Base-by-base conservation (phyloP, 2,113 vertebrate genomes). In the Anhinga anhinga region DNA sequence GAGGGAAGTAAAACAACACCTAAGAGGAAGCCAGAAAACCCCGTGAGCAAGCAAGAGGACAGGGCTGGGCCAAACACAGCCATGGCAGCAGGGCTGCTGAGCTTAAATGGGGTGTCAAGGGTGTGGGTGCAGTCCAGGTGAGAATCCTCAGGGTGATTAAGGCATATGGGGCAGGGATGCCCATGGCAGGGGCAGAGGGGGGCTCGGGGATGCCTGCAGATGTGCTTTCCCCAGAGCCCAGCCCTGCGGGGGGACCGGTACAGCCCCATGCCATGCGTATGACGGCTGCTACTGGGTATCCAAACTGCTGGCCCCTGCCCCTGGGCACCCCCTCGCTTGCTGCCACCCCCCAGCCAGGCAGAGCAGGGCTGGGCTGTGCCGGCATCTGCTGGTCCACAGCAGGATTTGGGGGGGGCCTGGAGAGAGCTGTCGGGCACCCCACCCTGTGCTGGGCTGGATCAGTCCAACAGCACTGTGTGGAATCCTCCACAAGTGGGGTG, bases 221-320 rank as follows among this genome's bases (percentile, higher is more conserved):
- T 13, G 5, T 27, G 40, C n/a, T 55, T 8, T 7, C 23, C 38
- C 76, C 59, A 27, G 22, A 49, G 25, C 45, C 45, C 36, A 42
- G 42, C 53, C 13, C 50, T 3, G 5, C 42, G 32, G 15, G 52
- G 16, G 30, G 36, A 44, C 45, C 25, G 30, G 62, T 19, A 38
- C 34, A 34, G 61, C 34, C 30, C 40, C 3, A 0, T n/a, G 18
- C 15, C 18, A 20, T 2, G 11, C 3, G 4, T 11, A 2, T 9
- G 29, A 22, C 5, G 29, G 80, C 13, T 70, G 53, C 65, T 59
- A 42, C 53, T 22, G n/a, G 34, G 34, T 63, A 40, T 34, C 49
- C 9, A 40, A 47, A 74, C 42, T 8, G 25, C 30, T 1, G 3
- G 9, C 4, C 40, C 53, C 72, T 3, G 4, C 53, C 52, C 27